phyloP scores from a whole-genome alignment of 2,113 vertebrate species.

The Tichodroma muraria region DNA sequence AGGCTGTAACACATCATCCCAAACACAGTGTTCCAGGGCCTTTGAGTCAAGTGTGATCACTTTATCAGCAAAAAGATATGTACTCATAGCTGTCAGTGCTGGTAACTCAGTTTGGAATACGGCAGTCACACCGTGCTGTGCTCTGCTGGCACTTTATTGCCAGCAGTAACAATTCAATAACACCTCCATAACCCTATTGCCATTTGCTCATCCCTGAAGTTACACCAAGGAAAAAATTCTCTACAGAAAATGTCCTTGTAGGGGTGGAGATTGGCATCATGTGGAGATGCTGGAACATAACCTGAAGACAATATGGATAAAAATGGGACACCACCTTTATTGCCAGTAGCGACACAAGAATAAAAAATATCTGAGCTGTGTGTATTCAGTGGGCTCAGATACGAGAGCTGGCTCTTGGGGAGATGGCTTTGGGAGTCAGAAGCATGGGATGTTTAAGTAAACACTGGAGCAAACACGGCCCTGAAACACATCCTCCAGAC shows the following conservation, averaged over 20 bases:
- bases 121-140: neutral
- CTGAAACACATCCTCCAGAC: neutral
- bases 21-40: neutral
- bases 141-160: constrained; percentile 13
- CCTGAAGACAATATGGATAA: neutral
- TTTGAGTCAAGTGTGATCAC: constrained; percentile 21
- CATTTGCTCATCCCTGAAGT: neutral
- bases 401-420: neutral
- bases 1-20: neutral
- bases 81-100: neutral
- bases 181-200: constrained; percentile 12
- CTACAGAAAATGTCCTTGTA: neutral
- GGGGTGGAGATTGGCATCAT: neutral
- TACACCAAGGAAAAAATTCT: neutral
- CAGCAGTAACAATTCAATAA: constrained; percentile 38
- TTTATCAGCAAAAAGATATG: neutral
- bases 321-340: neutral
- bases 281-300: neutral
- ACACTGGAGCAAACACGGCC: neutral
- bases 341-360: neutral
- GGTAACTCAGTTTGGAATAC: constrained; percentile 15
- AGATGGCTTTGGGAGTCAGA: neutral
- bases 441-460: neutral
- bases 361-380: neutral
- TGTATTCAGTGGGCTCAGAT: neutral